These are phyloP conservation scores for Apotomis betuletana DNA, from an alignment of 2,888 invertebrate genomes.

Conservation along the genomic window DNA sequence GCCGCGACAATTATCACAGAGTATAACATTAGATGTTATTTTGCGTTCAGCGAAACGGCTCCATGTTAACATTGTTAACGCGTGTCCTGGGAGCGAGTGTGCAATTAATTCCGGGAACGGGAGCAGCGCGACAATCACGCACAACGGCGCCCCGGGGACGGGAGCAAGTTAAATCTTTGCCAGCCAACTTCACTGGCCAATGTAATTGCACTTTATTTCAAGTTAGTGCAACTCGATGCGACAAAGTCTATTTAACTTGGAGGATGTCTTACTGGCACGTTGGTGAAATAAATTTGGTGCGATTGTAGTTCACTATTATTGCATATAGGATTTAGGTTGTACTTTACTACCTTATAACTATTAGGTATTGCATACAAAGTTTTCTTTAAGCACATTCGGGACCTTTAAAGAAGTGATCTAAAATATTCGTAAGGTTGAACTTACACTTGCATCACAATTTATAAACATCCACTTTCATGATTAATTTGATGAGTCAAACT, in stretches of 20 bases:
- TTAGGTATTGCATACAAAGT: no score
- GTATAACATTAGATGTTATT: slow-evolving; percentile 77
- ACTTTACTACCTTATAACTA: no score
- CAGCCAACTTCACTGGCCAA: slow-evolving; percentile 60
- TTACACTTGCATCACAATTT: no score
- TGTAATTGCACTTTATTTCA: slow-evolving; percentile 50
- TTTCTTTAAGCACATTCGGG: no score
- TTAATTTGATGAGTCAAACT: no score
- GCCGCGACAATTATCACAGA: slow-evolving; percentile 65
- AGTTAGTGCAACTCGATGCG: slow-evolving; percentile 46
- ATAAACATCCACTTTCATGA: no score
- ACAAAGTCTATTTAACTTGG: slow-evolving; percentile 40
- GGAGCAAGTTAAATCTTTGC: slow-evolving; percentile 79
- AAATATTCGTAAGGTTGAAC: no score
- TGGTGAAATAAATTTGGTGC: not conserved
- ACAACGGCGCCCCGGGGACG: slow-evolving; percentile 76
- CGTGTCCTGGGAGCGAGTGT: slow-evolving; percentile 72
- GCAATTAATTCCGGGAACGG: slow-evolving; percentile 73
- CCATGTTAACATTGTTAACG: slow-evolving; percentile 75
- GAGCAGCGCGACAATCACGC: slow-evolving; percentile 76
- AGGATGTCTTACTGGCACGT: slow-evolving; percentile 18
- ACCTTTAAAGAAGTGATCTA: no score
- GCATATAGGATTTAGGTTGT: not conserved
- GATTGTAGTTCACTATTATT: not conserved
- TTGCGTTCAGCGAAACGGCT: slow-evolving; percentile 71